Conservation (phyloP, 2,888 invertebrate species). For the Nematopogon swammerdamellus region DNA sequence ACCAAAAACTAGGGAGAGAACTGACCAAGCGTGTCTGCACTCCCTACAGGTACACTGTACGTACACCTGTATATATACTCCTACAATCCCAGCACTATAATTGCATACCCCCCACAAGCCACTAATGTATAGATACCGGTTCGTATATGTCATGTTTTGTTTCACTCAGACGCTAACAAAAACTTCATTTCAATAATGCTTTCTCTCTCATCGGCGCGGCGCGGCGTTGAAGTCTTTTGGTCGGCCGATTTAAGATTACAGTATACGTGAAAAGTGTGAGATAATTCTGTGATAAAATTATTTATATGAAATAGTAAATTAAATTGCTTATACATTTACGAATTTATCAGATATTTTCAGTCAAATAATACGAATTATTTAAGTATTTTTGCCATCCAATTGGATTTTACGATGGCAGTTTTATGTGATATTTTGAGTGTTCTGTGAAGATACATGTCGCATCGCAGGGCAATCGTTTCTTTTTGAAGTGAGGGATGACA, state of each 20-base stretch:
- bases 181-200: slow-evolving; percentile 16
- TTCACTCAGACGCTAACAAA: slow-evolving; percentile 30
- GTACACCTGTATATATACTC: background rate
- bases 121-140: slow-evolving; percentile 21
- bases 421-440: no score
- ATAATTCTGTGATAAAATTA: no score
- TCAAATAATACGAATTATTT: no score
- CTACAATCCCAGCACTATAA: slow-evolving; percentile 35
- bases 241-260: slow-evolving; percentile 1
- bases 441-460: no score
- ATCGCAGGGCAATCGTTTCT: no score
- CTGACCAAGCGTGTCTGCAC: slow-evolving; percentile 15
- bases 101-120: slow-evolving; percentile 36
- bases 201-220: slow-evolving; percentile 26
- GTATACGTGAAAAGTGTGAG: background rate
- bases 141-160: slow-evolving; percentile 17
- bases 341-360: no score
- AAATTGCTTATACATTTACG: no score
- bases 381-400: no score
- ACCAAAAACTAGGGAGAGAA: background rate
- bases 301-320: no score
- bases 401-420: no score
- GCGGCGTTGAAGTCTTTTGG: slow-evolving; percentile 52
- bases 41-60: slow-evolving; percentile 14
- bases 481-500: no score